Base-by-base conservation (phyloP, 2,797 vertebrate species). In the Rhinichthys osculus region DNA sequence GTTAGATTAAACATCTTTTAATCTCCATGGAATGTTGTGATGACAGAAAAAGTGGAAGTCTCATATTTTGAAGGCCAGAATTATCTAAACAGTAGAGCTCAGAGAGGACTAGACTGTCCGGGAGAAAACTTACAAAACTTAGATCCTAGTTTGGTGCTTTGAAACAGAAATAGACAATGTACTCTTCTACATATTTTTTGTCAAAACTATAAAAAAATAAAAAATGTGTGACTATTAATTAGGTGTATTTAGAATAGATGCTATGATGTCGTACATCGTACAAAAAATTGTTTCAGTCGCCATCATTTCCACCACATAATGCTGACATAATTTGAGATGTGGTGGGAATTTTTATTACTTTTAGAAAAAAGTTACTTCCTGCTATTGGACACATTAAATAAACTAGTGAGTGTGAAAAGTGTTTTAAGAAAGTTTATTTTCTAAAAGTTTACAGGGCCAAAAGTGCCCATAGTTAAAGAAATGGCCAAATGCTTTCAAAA, bases 71-170 rank as follows among this genome's bases (percentile, higher is more conserved):
- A 40, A 76, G 35, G 67, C 59, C 30, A 40, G 35, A 69, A 69
- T 80, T 40, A 64, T 87, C 79, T 80, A 86, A 86, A 86, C 74
- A 85, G 44, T 71, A 88, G 73, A 81, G 64, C 17, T n/a, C 27
- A 40, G 59, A 76, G 19, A 50, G 21, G n/a, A 23, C 42, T 69
- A 47, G 21, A 33, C 27, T 78, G 19, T 38, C 67, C 17, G 0
- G 50, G 16, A 57, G 19, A 71, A 73, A 47, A 71, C 14, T 42
- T 42, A 27, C 8, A 47, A 73, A 73, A 71, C 47, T 47, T 16
- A 47, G 14, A 21, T 42, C 9, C 57, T 27, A 7, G 7, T 23
- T 44, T 47, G 62, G 19, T 14, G 5, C 57, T 33, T 50, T 4
- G 7, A 27, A 19, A 67, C 42, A 64, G 11, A 38, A 33, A 10